These are phyloP conservation scores for Stenurella melanura DNA, from an alignment of 2,888 invertebrate species.

Conservation along the genomic window DNA sequence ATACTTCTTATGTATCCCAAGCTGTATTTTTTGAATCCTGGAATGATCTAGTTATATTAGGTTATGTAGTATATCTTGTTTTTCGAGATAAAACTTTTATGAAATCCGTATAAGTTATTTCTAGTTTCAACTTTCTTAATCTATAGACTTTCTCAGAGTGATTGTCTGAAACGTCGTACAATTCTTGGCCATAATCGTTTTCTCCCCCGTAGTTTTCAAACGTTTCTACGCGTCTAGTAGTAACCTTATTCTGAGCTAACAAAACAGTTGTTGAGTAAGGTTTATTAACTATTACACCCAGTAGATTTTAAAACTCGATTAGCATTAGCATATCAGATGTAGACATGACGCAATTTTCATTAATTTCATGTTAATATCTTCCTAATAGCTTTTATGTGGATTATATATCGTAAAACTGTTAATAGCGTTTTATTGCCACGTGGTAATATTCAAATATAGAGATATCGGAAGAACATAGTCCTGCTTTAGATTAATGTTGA, in stretches of 20 bases:
- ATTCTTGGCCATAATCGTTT: too few species aligned
- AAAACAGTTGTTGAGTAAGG: background rate
- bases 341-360: constrained; percentile 30
- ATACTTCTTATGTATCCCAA: too few species aligned
- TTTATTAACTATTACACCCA: background rate
- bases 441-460: background rate
- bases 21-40: too few species aligned
- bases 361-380: constrained; percentile 6
- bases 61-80: too few species aligned
- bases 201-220: too few species aligned
- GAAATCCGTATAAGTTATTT: too few species aligned
- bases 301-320: background rate
- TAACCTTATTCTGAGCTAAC: background rate
- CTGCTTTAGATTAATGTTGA: background rate
- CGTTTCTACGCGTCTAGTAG: too few species aligned
- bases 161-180: too few species aligned
- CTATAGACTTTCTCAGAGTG: too few species aligned
- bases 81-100: too few species aligned
- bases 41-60: too few species aligned
- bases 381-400: background rate
- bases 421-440: constrained; percentile 7
- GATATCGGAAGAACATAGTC: background rate
- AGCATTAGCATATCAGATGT: background rate
- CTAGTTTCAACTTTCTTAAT: too few species aligned
- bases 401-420: constrained; percentile 24